Base-by-base conservation (phyloP, 2,113 vertebrate species). In the Sminthopsis crassicaudata region DNA sequence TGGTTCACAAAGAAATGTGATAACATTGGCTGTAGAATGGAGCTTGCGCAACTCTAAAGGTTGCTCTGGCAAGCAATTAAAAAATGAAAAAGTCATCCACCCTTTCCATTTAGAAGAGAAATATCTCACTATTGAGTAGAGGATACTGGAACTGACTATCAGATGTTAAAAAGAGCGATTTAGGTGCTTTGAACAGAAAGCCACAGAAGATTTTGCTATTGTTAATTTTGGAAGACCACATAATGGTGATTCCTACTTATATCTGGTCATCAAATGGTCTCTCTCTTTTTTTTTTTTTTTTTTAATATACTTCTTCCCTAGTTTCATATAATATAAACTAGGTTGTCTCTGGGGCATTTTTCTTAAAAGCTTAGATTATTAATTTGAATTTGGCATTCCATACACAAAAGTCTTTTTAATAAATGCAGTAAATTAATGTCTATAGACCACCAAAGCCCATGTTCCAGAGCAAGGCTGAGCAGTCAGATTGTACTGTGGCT, bases 21-120 rank as follows among this genome's bases (percentile, higher is more conserved):
- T 90, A 96, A 95, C 92, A 94, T 91, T 96, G 96, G 84, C 90
- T 92, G 30, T 3, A 30, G n/a, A 46, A 54, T 55, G 54, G 24
- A 95, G 92, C 48, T 94, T 88, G 91, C 9, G 93, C 9, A 92
- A 51, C 42, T 93, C 42, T 92, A 94, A 95, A 48, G 50, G 91
- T 95, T 5, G 23, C 91, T 96, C 96, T 95, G 67, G 94, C 88
- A 97, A 92, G 93, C 46, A 93, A 96, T 94, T 93, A 57, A 91
- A 36, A 96, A 94, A 91, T 76, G 57, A 84, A 57, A 94, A 96
- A 93, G 51, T 24, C 53, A 96, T 60, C 36, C 46, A 89, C 76
- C 50, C 67, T 95, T 98, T 94, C 88, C 92, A 91, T 90, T 93
- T 55, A 90, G 46, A 95, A 94, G 84, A 14, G 95, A 94, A 96